Conservation (phyloP, 2,797 vertebrate genomes). For the Lacerta agilis region DNA sequence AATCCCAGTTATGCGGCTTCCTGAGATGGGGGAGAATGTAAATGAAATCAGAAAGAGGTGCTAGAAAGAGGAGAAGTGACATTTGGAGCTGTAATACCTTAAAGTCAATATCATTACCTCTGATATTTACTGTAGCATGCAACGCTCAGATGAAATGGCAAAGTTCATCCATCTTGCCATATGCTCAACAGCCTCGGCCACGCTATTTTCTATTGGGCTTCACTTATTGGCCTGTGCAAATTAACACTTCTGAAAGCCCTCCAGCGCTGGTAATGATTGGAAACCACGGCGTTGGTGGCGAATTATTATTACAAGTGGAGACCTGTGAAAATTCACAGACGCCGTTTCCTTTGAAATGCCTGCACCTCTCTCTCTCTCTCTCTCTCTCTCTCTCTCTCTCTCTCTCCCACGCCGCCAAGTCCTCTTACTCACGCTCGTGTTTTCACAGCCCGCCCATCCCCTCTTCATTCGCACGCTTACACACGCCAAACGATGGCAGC, state of each 20-base stretch:
- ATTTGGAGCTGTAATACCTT: slow-evolving; percentile 82
- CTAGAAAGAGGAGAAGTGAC: slow-evolving; percentile 77
- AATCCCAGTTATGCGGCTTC: slow-evolving; percentile 30
- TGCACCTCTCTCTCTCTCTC: no score
- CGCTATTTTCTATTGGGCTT: slow-evolving; percentile 36
- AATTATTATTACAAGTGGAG: slow-evolving; percentile 29
- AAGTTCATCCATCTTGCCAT: slow-evolving; percentile 75
- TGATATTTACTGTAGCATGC: slow-evolving; percentile 83
- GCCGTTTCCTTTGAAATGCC: not conserved
- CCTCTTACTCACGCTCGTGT: not conserved
- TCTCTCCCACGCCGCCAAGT: no score
- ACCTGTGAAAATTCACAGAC: slow-evolving; percentile 1
- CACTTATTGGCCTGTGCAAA: slow-evolving; percentile 2
- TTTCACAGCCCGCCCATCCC: not conserved
- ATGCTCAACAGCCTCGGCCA: slow-evolving; percentile 24
- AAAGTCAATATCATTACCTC: slow-evolving; percentile 84
- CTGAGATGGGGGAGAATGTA: slow-evolving; percentile 66
- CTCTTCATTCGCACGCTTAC: not conserved
- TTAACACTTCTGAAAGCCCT: slow-evolving; percentile 35
- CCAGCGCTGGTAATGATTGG: slow-evolving; percentile 18
- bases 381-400: no score
- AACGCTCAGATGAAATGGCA: slow-evolving; percentile 72
- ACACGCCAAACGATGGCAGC: no score
- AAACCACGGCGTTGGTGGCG: not conserved
- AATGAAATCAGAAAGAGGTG: slow-evolving; percentile 69